phyloP scores from a whole-genome alignment of 1,140 invertebrate species.

The Tetramorium simillimum region DNA sequence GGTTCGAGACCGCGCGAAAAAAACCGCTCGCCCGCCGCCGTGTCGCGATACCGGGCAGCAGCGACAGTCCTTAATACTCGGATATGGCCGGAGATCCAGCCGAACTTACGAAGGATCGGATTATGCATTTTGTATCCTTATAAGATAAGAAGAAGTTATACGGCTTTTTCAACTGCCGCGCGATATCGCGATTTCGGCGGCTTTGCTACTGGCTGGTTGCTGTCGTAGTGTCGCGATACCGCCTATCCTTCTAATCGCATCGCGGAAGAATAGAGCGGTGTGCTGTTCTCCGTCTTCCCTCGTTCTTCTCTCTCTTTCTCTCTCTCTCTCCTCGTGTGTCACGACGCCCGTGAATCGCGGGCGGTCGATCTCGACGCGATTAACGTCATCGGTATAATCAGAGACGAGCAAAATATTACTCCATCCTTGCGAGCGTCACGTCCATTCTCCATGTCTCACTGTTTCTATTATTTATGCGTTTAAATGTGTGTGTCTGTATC shows the following conservation, averaged over 20 bases:
- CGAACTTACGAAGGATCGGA: constrained; percentile 37
- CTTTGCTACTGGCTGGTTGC: constrained; percentile 1
- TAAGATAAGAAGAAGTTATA: constrained; percentile 24
- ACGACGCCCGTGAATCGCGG: constrained; percentile 18
- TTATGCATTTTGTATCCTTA: constrained; percentile 30
- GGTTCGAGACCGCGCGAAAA: constrained; percentile 65
- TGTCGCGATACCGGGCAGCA: constrained; percentile 57
- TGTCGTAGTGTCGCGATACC: constrained; percentile 12
- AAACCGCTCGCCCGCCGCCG: constrained; percentile 27
- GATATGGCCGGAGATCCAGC: constrained; percentile 2
- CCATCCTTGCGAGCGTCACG: constrained; percentile 47
- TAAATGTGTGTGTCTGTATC: constrained; percentile 26
- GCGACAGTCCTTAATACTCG: constrained; percentile 51
- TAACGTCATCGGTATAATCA: constrained; percentile 53
- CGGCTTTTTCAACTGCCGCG: background rate
- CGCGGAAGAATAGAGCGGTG: constrained; percentile 21
- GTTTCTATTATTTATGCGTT: constrained; percentile 48
- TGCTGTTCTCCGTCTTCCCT: background rate
- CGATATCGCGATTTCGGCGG: constrained; percentile 34
- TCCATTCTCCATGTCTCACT: constrained; percentile 33
- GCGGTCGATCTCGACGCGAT: constrained; percentile 72
- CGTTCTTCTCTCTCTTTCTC: background rate
- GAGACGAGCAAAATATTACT: constrained; percentile 59
- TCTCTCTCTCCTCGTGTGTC: background rate
- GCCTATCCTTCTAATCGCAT: background rate